Evolutionary conservation across 2,888 invertebrate genomes (phyloP).

Genomic region (Agrochola litura): DNA sequence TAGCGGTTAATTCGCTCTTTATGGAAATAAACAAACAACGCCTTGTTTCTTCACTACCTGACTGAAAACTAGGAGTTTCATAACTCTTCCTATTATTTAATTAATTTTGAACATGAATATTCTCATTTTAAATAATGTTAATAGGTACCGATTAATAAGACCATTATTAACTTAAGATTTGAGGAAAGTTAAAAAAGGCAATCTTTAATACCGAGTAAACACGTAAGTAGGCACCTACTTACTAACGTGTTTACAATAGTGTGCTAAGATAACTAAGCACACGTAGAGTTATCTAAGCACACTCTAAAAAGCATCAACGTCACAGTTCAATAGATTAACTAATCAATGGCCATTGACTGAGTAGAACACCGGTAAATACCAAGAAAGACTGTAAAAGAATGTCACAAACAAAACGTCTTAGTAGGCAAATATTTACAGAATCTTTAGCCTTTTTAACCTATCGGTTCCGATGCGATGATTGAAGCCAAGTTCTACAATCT

Average conservation of each 20-base stretch:
- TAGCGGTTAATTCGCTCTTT: slow-evolving; percentile 83
- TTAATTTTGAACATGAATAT: neutral
- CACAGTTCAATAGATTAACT: neutral
- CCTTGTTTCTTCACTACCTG: slow-evolving; percentile 44
- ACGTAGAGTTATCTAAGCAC: neutral
- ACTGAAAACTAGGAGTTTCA: slow-evolving; percentile 46
- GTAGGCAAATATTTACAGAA: neutral
- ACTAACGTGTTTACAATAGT: too few relatives aligned
- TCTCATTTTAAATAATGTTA: neutral
- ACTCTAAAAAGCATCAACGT: neutral
- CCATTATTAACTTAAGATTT: neutral
- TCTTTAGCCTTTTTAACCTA: neutral
- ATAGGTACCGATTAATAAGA: neutral
- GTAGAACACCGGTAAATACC: neutral
- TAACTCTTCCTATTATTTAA: slow-evolving; percentile 10
- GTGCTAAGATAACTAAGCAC: too few relatives aligned
- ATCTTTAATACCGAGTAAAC: neutral
- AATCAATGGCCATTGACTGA: neutral
- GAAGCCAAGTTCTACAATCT: neutral
- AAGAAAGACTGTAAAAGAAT: neutral
- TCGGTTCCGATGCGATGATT: neutral
- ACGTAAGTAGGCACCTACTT: neutral
- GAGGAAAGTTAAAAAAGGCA: neutral
- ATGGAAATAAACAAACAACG: slow-evolving; percentile 75
- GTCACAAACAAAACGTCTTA: too few relatives aligned